These are phyloP conservation scores for Syngnathoides biaculeatus DNA, from an alignment of 2,113 vertebrate species.

Conservation along the genomic window DNA sequence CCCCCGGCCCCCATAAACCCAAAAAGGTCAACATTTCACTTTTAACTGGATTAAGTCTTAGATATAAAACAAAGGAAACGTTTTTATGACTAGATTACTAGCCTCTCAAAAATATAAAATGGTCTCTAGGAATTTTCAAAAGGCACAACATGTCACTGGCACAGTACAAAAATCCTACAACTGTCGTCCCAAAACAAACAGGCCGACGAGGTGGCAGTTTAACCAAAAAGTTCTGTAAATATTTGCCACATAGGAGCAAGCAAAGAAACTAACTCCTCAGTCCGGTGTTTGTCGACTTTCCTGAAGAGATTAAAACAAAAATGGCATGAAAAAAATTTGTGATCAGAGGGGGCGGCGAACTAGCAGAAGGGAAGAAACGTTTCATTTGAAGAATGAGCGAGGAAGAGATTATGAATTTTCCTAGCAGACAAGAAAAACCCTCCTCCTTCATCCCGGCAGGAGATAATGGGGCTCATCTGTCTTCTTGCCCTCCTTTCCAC, in stretches of 20 bases:
- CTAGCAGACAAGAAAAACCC: constrained; percentile 42
- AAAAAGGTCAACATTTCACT: too few relatives aligned
- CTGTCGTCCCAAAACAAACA: not conserved
- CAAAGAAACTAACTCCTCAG: constrained; percentile 36
- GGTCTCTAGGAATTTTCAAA: not conserved
- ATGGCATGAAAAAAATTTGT: constrained; percentile 45
- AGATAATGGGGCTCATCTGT: constrained; percentile 63
- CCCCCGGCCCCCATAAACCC: too few relatives aligned
- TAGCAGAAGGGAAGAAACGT: constrained; percentile 40
- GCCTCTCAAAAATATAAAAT: not conserved
- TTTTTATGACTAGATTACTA: not conserved
- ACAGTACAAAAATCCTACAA: not conserved
- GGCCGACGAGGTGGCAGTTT: not conserved
- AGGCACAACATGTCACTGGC: not conserved
- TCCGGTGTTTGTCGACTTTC: constrained; percentile 36
- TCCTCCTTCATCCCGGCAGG: constrained; percentile 41
- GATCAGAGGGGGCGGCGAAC: constrained; percentile 55
- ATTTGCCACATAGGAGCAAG: constrained; percentile 42
- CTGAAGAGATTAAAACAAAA: not conserved
- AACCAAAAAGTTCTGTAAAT: constrained; percentile 35
- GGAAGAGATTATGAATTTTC: constrained; percentile 57
- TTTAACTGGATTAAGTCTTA: too few relatives aligned
- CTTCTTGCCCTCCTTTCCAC: constrained; percentile 59
- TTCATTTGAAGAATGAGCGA: constrained; percentile 35
- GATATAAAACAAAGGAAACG: too few relatives aligned